Evolutionary conservation across 2,888 invertebrate species (phyloP).

Genomic region (Anthoptus insignis): DNA sequence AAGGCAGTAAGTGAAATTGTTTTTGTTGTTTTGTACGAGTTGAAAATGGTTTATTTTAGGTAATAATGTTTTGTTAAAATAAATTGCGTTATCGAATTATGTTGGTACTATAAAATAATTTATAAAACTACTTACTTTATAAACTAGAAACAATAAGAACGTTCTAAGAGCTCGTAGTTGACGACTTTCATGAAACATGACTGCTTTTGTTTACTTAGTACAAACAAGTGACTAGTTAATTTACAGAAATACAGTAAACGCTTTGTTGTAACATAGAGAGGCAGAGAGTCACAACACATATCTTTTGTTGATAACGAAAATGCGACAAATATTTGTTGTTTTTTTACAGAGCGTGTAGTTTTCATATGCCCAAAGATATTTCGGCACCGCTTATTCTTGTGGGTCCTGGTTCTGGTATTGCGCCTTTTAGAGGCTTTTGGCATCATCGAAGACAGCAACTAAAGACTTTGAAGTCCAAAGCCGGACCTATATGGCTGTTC

Average conservation of each 20-base stretch:
- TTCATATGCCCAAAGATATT: slow-evolving; percentile 93
- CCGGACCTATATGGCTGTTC: slow-evolving; percentile 91
- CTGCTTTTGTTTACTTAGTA: background rate
- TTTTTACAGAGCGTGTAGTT: slow-evolving; percentile 91
- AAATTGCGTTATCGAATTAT: background rate
- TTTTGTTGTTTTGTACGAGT: slow-evolving; percentile 34
- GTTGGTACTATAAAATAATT: background rate
- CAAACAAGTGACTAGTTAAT: slow-evolving; percentile 11
- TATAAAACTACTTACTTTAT: background rate
- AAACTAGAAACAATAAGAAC: background rate
- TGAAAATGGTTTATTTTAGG: slow-evolving; percentile 31
- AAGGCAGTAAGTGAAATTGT: slow-evolving; percentile 87
- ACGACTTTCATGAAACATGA: background rate
- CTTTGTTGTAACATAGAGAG: background rate
- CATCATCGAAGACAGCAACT: slow-evolving; percentile 89
- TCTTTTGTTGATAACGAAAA: too few species aligned
- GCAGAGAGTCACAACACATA: background rate
- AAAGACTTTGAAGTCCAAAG: slow-evolving; percentile 52
- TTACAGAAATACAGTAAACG: slow-evolving; percentile 6
- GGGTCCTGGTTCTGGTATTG: slow-evolving; percentile 97
- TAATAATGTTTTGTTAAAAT: background rate
- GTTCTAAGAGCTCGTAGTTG: background rate
- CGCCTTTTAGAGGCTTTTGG: slow-evolving; percentile 98
- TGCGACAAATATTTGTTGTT: too few species aligned
- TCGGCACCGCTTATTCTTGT: slow-evolving; percentile 94